phyloP scores from a whole-genome alignment of 1,140 invertebrate genomes.

The Oreohelix idahoensis region DNA sequence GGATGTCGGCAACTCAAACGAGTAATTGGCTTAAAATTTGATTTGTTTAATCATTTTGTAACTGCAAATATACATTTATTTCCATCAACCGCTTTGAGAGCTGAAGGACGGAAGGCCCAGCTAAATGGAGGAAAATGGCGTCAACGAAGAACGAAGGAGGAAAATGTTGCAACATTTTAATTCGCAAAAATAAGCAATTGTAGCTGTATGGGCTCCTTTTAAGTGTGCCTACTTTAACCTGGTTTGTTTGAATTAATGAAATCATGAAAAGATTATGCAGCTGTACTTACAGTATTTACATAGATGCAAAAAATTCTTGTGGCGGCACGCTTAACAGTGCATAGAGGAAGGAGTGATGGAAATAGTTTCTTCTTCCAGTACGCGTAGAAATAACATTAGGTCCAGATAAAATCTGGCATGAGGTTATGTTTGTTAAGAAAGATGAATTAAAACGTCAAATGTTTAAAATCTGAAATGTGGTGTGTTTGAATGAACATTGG shows the following conservation, averaged over 20 bases:
- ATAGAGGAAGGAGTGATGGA: conserved; percentile 36
- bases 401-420: neutral
- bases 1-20: no score
- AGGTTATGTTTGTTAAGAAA: no score
- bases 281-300: conserved; percentile 19
- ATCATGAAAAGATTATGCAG: neutral
- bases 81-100: neutral
- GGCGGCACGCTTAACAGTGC: conserved; percentile 5
- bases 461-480: neutral
- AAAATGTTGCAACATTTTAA: neutral
- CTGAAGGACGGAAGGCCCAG: conserved; percentile 34
- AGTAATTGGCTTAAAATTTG: no score
- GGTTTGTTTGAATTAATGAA: neutral
- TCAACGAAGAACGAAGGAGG: conserved; percentile 27
- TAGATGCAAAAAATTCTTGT: conserved; percentile 4
- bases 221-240: neutral
- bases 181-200: neutral
- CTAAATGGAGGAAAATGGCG: conserved; percentile 39
- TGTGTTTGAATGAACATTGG: neutral
- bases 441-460: neutral
- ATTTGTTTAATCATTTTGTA: no score
- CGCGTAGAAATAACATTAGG: conserved; percentile 29
- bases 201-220: neutral
- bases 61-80: no score
- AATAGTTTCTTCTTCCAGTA: conserved; percentile 34